Evolutionary conservation across 2,888 invertebrate species (phyloP).

Genomic region (Trilocha varians): DNA sequence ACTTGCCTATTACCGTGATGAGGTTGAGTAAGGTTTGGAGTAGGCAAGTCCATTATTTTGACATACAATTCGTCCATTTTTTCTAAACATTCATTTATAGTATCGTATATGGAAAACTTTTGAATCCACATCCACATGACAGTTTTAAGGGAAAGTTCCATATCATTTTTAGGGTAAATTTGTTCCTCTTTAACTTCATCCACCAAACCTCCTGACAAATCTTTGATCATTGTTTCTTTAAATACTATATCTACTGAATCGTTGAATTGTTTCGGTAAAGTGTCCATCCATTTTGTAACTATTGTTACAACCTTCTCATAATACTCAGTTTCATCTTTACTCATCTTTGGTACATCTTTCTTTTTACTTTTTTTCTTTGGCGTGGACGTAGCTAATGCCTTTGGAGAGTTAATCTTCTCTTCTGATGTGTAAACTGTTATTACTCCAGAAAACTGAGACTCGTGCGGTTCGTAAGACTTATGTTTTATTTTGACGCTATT

Average conservation of each 20-base stretch:
- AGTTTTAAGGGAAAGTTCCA: slow-evolving; percentile 21
- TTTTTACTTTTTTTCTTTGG: slow-evolving; percentile 20
- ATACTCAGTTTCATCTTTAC: slow-evolving; percentile 26
- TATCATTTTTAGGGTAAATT: slow-evolving; percentile 18
- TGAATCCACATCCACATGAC: slow-evolving; percentile 32
- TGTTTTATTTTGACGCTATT: background rate
- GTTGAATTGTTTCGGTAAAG: slow-evolving; percentile 24
- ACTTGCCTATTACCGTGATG: slow-evolving; percentile 31
- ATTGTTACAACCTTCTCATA: slow-evolving; percentile 19
- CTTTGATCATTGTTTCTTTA: slow-evolving; percentile 29
- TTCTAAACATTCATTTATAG: slow-evolving; percentile 21
- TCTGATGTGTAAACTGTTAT: slow-evolving; percentile 26
- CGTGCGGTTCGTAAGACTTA: background rate
- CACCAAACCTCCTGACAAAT: slow-evolving; percentile 34
- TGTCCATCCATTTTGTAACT: slow-evolving; percentile 31
- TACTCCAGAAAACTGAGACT: slow-evolving; percentile 8
- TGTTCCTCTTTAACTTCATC: slow-evolving; percentile 30
- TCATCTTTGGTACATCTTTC: slow-evolving; percentile 21
- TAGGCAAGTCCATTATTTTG: slow-evolving; percentile 20
- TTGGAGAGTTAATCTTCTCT: slow-evolving; percentile 7
- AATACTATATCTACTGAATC: slow-evolving; percentile 22
- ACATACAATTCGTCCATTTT: slow-evolving; percentile 21
- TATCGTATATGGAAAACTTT: slow-evolving; percentile 27
- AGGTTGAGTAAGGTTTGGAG: slow-evolving; percentile 25
- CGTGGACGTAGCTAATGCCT: slow-evolving; percentile 21